These are phyloP conservation scores for Synergus gifuensis DNA, from an alignment of 2,888 invertebrate species.

Conservation along the genomic window DNA sequence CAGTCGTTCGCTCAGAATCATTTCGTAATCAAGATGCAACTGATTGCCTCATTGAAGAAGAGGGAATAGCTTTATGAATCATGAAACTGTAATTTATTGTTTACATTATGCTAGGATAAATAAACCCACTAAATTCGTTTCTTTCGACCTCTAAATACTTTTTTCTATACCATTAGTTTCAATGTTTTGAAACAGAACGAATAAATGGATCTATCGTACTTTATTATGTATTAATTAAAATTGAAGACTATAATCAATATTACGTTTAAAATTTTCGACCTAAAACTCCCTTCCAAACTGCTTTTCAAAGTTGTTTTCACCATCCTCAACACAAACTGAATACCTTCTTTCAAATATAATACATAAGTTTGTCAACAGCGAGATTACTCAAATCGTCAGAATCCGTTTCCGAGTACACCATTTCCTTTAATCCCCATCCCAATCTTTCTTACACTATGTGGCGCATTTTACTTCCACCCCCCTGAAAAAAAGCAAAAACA, in stretches of 20 bases:
- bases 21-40: neutral
- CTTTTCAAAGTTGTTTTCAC: neutral
- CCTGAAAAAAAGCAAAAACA: neutral
- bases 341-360: neutral
- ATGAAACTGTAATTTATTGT: neutral
- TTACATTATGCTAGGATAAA: neutral
- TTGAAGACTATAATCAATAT: too few relatives aligned
- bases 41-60: conserved; percentile 5
- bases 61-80: neutral
- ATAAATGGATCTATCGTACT: too few relatives aligned
- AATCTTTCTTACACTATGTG: neutral
- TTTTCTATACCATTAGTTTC: too few relatives aligned
- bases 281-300: neutral
- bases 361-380: neutral
- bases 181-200: too few relatives aligned
- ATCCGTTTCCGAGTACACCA: neutral
- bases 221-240: too few relatives aligned
- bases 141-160: too few relatives aligned
- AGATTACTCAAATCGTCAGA: neutral
- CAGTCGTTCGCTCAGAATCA: neutral
- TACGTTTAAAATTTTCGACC: neutral
- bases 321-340: neutral
- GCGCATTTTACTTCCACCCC: neutral
- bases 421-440: neutral
- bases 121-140: too few relatives aligned